These are phyloP conservation scores for Drosophila willistoni DNA, from an alignment of 1,140 invertebrate species.

Conservation along the genomic window DNA sequence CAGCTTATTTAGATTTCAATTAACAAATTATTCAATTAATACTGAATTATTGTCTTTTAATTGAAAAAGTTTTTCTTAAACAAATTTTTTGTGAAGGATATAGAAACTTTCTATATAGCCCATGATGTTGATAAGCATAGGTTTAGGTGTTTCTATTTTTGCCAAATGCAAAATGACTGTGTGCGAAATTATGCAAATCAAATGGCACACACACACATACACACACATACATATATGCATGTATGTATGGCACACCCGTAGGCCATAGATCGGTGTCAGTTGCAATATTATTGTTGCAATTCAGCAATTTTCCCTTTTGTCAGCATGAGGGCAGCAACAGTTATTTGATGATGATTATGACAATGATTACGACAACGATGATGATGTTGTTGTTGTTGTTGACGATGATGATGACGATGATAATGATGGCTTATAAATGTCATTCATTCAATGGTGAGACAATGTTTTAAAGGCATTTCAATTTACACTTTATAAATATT, in stretches of 20 bases:
- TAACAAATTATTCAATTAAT: no score
- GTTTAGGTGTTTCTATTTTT: slow-evolving; percentile 26
- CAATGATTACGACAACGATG: neutral
- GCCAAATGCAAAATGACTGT: slow-evolving; percentile 31
- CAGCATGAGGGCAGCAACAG: slow-evolving; percentile 8
- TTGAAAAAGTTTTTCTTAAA: no score
- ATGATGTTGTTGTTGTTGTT: neutral
- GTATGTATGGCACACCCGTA: neutral
- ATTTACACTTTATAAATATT: neutral
- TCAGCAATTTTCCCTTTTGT: slow-evolving; percentile 62
- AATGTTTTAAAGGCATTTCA: neutral
- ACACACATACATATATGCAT: neutral
- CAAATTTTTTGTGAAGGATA: neutral
- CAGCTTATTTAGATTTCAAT: no score
- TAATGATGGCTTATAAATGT: slow-evolving; percentile 11
- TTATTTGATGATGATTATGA: neutral
- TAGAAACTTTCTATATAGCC: neutral
- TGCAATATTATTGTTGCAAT: slow-evolving; percentile 80
- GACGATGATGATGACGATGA: neutral
- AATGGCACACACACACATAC: slow-evolving; percentile 58
- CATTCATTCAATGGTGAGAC: neutral
- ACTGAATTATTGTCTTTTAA: no score
- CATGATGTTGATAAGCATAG: slow-evolving; percentile 38
- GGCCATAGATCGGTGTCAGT: slow-evolving; percentile 62
- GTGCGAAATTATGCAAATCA: slow-evolving; percentile 77